Conservation (phyloP, 2,888 invertebrate species). For the Syritta pipiens region DNA sequence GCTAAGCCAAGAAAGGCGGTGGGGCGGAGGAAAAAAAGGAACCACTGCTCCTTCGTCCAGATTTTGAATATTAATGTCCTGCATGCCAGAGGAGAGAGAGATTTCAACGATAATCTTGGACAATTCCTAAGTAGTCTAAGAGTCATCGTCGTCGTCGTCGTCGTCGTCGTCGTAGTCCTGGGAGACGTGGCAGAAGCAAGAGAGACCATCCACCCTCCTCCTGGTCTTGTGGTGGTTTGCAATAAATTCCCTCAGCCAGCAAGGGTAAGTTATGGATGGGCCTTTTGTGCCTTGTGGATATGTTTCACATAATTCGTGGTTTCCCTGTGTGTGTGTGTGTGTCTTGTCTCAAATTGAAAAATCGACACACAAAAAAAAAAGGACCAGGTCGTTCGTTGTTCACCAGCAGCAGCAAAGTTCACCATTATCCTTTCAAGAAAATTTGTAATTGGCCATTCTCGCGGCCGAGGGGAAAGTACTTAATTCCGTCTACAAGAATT, state of each 20-base stretch:
- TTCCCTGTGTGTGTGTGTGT: slow-evolving; percentile 23
- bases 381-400: too few relatives aligned
- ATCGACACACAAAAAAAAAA: too few relatives aligned
- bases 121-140: slow-evolving; percentile 22
- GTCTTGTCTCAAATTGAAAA: too few relatives aligned
- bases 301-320: slow-evolving; percentile 40
- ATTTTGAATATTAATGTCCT: slow-evolving; percentile 63
- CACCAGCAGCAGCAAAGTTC: slow-evolving; percentile 10
- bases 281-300: slow-evolving; percentile 43
- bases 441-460: slow-evolving; percentile 10
- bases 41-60: slow-evolving; percentile 47
- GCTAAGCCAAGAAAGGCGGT: slow-evolving; percentile 8
- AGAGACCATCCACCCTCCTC: too few relatives aligned
- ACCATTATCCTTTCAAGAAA: slow-evolving; percentile 15
- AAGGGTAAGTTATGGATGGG: slow-evolving; percentile 49
- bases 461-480: background rate
- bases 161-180: too few relatives aligned
- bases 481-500: slow-evolving; percentile 31
- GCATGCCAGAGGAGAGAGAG: slow-evolving; percentile 24
- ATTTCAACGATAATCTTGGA: slow-evolving; percentile 55
- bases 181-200: too few relatives aligned
- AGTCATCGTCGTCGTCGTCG: slow-evolving; percentile 5
- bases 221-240: background rate
- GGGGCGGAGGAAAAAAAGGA: too few relatives aligned
- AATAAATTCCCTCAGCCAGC: slow-evolving; percentile 35